Base-by-base conservation (phyloP, 1,140 invertebrate species). In the Trichonephila clavata region DNA sequence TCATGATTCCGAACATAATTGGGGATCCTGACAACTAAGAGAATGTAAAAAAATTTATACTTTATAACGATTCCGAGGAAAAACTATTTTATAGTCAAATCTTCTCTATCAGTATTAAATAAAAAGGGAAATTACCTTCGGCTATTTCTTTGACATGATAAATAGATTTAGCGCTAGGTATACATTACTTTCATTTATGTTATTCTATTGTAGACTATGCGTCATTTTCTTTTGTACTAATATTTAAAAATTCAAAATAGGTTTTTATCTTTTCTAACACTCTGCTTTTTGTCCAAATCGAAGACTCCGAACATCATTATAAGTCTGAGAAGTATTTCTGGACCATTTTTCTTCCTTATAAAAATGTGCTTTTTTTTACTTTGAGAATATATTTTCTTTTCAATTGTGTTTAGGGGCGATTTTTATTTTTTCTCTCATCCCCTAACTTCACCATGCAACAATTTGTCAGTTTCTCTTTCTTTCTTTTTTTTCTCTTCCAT, bases 261-360 rank as follows among this genome's bases (percentile, higher is more conserved):
- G 27, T 86, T 86, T 86, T 61, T 61, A 57, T 32, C 59, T 61
- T 61, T 61, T 60, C 14, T 61, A 60, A 14, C 84, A 60, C 59
- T 14, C 27, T 63, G 18, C 27, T 63, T 86, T 86, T 86, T 60
- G 59, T 61, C 59, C 24, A 8, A 89, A 89, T 89, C 50, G 43
- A 89, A 89, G 87, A 63, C n/a, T 18, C 65, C 16, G 39, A 65
- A 89, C 87, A 71, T 89, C 87, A 71, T 89, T 89, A 77, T 71
- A 89, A 77, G 63, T 89, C 68, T 24, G 10, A 89, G 63, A 89
- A 89, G 65, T 77, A 86, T 32, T 32, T 86, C 59, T 20, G 18
- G 14, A n/a, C 84, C 84, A 86, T 61, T 86, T 86, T 86, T 86
- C 84, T 60, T 86, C 59, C 84, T 32, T 24, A 86, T 27, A 86